Evolutionary conservation across 1,140 invertebrate species (phyloP), one percentile per base, ranked within the genome.

Genomic region (Melipona quadrifasciata): DNA sequence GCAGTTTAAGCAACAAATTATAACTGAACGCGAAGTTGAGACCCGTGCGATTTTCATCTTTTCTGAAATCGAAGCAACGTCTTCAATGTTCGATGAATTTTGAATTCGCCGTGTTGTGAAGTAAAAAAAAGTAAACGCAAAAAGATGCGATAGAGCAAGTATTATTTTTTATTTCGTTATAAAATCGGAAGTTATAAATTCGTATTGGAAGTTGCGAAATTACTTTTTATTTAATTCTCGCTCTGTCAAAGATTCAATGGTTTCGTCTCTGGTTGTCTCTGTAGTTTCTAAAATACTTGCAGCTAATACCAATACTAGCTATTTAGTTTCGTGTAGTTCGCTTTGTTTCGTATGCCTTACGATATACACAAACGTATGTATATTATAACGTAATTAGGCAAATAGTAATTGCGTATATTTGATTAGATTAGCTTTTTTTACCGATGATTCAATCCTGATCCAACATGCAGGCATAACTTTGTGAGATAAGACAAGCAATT

Each of bases 181-280:
- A n/a, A 61, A 61, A 14, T 61, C 24, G 58, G 58, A 61, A 12
- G 11, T n/a, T 47, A 47, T 47, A 8, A 47, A 47, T 10, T 47
- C 39, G 39, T 47, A 8, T 47, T 47, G 39, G 39, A 47, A 47
- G 39, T 47, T 47, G 39, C 8, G 8, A 47, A 47, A 6, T 47
- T 47, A 8, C 8, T 47, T 47, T 47, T 47, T 10, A 47, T 47
- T 47, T 47, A 47, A 47, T 47, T 47, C 39, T 47, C 39, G 39
- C 0, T 10, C 39, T 47, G 39, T 47, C 39, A 6, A 47, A 47
- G 65, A 34, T 67, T 34, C 21, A 31, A 57, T 12, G 19, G 31
- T 31, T 31, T 31, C 31, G 31, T 31, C 31, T 55, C 57, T 34
- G 53, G 74, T 77, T 77, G 74, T 77, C 57, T 77, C 74, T 64